phyloP scores from a whole-genome alignment of 1,140 invertebrate genomes.

The Eupristina koningsbergeri region DNA sequence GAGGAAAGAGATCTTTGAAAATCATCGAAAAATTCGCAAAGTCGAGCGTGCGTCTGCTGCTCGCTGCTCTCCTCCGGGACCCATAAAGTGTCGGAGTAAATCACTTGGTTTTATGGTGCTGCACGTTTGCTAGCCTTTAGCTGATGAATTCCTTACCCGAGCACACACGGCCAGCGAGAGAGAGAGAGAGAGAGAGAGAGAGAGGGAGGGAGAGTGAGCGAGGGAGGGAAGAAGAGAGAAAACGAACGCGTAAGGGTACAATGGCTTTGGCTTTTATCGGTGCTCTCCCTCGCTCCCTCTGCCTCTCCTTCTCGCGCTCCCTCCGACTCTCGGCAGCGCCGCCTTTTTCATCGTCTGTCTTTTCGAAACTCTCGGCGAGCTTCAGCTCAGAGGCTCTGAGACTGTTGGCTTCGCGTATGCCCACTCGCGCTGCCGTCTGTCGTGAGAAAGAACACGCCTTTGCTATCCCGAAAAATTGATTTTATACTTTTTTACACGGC shows the following conservation, averaged over 20 bases:
- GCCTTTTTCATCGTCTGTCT: conserved; percentile 53
- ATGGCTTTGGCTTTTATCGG: conserved; percentile 50
- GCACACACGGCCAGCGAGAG: conserved; percentile 48
- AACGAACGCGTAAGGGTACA: conserved; percentile 28
- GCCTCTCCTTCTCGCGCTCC: background rate
- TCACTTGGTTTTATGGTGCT: conserved; percentile 72
- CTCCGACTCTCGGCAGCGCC: conserved; percentile 33
- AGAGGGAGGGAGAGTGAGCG: conserved; percentile 22
- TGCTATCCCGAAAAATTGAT: conserved; percentile 52
- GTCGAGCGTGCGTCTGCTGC: conserved; percentile 64
- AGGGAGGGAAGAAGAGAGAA: conserved; percentile 31
- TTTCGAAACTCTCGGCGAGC: conserved; percentile 30
- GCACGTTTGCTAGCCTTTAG: conserved; percentile 71
- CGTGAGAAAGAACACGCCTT: conserved; percentile 52
- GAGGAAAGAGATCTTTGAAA: conserved; percentile 53
- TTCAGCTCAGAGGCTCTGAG: background rate
- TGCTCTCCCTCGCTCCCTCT: background rate
- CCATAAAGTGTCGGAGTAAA: conserved; percentile 74
- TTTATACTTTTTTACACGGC: conserved; percentile 48
- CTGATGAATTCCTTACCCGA: conserved; percentile 72
- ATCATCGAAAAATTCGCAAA: conserved; percentile 73
- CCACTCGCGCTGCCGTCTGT: conserved; percentile 20
- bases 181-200: conserved; percentile 30
- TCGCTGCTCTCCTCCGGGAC: conserved; percentile 54
- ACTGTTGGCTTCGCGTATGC: conserved; percentile 11